Conservation (phyloP, 2,888 invertebrate species). For the Apamea sordens region DNA sequence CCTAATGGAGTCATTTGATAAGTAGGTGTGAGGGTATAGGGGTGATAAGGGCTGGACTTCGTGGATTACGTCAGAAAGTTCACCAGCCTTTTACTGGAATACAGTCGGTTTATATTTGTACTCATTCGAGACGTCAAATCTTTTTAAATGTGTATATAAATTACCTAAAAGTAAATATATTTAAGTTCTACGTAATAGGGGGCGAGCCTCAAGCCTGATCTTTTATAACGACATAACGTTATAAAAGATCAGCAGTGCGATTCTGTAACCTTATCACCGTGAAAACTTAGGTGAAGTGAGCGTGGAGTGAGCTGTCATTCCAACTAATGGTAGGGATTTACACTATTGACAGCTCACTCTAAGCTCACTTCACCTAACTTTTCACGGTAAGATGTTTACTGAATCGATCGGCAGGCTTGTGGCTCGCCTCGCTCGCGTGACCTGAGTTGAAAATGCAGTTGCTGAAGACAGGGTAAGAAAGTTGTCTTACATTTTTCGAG, state of each 20-base stretch:
- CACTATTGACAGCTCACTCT: too few relatives aligned
- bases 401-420: too few relatives aligned
- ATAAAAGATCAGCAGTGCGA: too few relatives aligned
- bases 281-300: too few relatives aligned
- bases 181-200: too few relatives aligned
- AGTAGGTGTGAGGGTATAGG: neutral
- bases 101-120: neutral
- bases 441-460: slow-evolving; percentile 31
- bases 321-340: too few relatives aligned
- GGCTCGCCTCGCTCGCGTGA: neutral
- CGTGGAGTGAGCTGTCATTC: too few relatives aligned
- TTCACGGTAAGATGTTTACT: too few relatives aligned
- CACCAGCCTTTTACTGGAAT: neutral
- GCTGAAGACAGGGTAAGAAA: slow-evolving; percentile 31
- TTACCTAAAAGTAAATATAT: neutral
- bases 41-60: neutral
- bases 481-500: neutral
- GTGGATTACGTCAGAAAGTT: neutral
- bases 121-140: neutral
- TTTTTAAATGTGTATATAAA: neutral
- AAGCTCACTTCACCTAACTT: too few relatives aligned
- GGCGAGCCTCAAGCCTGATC: too few relatives aligned
- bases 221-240: too few relatives aligned
- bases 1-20: slow-evolving; percentile 17
- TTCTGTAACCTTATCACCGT: too few relatives aligned